Conservation (phyloP, 2,797 vertebrate genomes). For the Lacerta bilineata region DNA sequence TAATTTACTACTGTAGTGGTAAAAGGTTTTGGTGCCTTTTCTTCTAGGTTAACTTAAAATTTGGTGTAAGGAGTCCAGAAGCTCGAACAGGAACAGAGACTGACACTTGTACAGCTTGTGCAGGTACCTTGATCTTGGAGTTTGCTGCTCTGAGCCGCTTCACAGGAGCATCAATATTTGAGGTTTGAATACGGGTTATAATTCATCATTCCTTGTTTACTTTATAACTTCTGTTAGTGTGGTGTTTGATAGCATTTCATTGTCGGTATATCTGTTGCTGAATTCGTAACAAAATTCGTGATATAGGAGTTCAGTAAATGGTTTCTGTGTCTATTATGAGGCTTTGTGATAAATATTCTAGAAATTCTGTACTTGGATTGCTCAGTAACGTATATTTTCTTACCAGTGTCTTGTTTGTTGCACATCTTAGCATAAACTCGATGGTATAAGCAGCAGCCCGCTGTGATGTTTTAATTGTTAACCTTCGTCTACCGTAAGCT, state of each 20-base stretch:
- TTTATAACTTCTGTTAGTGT: neutral
- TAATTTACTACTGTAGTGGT: neutral
- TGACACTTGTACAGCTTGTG: conserved; percentile 97
- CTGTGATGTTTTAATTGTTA: neutral
- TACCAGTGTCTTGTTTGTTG: neutral
- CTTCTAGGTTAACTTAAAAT: conserved; percentile 93
- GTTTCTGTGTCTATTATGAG: neutral
- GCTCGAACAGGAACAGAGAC: conserved; percentile 97
- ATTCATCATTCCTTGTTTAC: conserved; percentile 16
- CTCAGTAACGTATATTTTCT: neutral
- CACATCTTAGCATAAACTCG: too few species aligned
- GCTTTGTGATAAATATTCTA: neutral
- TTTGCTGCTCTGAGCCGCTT: conserved; percentile 98
- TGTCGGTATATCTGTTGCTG: neutral
- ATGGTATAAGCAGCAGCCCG: neutral
- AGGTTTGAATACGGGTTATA: conserved; percentile 82
- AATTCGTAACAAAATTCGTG: neutral
- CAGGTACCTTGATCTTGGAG: conserved; percentile 97
- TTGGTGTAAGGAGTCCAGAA: conserved; percentile 93
- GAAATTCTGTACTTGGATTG: neutral
- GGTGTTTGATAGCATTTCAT: neutral
- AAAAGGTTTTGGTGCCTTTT: conserved; percentile 28
- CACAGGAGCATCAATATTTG: conserved; percentile 95
- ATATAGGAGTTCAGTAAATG: neutral
- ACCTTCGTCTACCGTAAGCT: neutral